Conservation (phyloP, 2,113 vertebrate species). For the Ochotona princeps region DNA sequence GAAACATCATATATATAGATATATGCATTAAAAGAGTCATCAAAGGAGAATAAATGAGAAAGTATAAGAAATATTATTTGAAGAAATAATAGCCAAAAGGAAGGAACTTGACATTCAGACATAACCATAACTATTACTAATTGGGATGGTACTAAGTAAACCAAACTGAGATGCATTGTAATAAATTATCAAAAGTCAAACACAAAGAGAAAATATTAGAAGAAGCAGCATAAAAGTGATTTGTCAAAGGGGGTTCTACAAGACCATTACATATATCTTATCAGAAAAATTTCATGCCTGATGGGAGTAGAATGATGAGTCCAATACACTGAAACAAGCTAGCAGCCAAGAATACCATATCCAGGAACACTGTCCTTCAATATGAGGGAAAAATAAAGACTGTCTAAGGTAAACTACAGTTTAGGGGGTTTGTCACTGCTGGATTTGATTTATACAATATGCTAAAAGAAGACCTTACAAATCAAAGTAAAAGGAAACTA, state of each 20-base stretch:
- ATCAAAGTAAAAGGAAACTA: neutral
- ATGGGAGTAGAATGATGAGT: neutral
- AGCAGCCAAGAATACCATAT: neutral
- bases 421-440: neutral
- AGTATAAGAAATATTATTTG: neutral
- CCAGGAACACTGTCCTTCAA: neutral
- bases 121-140: neutral
- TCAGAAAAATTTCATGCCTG: neutral
- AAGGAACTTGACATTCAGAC: neutral
- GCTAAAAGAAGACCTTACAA: neutral
- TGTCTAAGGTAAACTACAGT: neutral
- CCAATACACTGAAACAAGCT: neutral
- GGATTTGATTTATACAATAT: neutral
- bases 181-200: neutral
- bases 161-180: neutral
- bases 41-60: neutral
- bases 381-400: neutral
- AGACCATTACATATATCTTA: neutral
- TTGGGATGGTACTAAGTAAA: neutral
- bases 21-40: neutral
- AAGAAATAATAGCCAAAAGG: neutral
- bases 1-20: neutral
- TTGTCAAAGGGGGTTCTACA: neutral
- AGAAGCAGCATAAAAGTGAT: neutral
- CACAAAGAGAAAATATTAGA: neutral